Conservation (phyloP, 2,113 vertebrate genomes). For the Deroptyus accipitrinus region DNA sequence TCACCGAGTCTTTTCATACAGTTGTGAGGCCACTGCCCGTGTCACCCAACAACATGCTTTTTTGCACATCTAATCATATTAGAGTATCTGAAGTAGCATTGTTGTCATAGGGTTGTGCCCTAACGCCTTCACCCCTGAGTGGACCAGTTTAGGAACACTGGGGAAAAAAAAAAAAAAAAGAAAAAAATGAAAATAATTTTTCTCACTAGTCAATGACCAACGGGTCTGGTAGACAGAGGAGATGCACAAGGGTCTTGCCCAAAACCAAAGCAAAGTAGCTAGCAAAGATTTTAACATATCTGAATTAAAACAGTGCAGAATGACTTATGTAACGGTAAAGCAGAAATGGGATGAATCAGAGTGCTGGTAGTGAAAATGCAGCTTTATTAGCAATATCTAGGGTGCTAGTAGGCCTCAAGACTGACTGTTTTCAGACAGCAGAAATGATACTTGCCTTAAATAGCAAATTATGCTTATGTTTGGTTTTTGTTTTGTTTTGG, state of each 20-base stretch:
- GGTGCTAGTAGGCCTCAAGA: not conserved
- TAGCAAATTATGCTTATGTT: not conserved
- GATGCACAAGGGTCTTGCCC: not conserved
- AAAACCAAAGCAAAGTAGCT: not conserved
- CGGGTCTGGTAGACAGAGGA: not conserved
- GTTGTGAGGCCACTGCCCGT: not conserved
- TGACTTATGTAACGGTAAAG: not conserved
- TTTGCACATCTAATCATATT: not conserved
- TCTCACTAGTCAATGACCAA: not conserved
- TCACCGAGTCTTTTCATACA: not conserved
- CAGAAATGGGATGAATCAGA: not conserved
- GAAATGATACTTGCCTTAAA: not conserved
- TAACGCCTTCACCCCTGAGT: not conserved
- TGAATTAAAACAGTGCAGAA: accelerated
- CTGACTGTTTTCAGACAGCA: not conserved
- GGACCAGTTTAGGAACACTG: not conserved
- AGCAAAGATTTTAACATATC: not conserved
- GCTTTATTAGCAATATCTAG: not conserved
- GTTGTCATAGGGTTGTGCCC: not conserved
- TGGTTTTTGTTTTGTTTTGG: not conserved
- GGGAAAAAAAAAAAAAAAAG: not conserved
- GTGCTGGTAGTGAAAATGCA: not conserved
- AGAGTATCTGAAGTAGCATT: not conserved
- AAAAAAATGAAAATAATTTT: not conserved
- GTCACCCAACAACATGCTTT: not conserved